Percentiles rank a stretch among this genome's conserved stretches.
Conservation (phyloP, 1,140 invertebrate genomes). For the Tribolium castaneum region DNA sequence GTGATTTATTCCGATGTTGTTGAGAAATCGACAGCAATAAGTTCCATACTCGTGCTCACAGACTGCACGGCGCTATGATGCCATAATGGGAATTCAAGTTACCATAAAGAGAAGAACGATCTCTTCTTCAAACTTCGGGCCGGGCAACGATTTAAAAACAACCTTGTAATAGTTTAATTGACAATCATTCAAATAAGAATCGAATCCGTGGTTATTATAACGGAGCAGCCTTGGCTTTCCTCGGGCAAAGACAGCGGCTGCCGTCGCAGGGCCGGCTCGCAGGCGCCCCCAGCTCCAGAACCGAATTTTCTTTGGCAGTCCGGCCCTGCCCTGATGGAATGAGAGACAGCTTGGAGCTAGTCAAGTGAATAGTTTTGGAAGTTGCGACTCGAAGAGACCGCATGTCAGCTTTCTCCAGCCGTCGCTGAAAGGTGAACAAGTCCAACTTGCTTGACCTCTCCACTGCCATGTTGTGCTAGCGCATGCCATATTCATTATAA, state of each 20-base stretch:
- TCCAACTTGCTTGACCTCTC: conserved; percentile 52
- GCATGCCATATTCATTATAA: conserved; percentile 46
- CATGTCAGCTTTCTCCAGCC: conserved; percentile 52
- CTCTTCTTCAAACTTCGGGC: conserved; percentile 7
- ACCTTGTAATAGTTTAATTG: conserved; percentile 42
- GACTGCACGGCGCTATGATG: conserved; percentile 47
- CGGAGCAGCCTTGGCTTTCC: conserved; percentile 19
- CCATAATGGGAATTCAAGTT: conserved; percentile 47
- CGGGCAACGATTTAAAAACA: not conserved
- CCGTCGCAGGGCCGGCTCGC: too few species aligned
- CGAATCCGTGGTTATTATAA: conserved; percentile 28
- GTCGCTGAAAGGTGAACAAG: conserved; percentile 51
- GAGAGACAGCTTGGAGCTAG: conserved; percentile 32
- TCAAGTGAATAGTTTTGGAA: conserved; percentile 45
- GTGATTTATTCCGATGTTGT: not conserved
- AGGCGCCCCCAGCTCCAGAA: too few species aligned
- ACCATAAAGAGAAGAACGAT: conserved; percentile 46
- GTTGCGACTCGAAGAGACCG: conserved; percentile 47
- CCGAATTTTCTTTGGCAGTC: too few species aligned
- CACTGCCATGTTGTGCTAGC: conserved; percentile 43
- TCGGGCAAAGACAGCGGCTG: not conserved
- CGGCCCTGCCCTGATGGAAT: too few species aligned
- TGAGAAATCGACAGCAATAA: conserved; percentile 17
- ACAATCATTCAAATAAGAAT: not conserved
- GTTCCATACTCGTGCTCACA: conserved; percentile 29